Evolutionary conservation across 2,113 vertebrate species (phyloP).

Genomic region (Strix aluco): DNA sequence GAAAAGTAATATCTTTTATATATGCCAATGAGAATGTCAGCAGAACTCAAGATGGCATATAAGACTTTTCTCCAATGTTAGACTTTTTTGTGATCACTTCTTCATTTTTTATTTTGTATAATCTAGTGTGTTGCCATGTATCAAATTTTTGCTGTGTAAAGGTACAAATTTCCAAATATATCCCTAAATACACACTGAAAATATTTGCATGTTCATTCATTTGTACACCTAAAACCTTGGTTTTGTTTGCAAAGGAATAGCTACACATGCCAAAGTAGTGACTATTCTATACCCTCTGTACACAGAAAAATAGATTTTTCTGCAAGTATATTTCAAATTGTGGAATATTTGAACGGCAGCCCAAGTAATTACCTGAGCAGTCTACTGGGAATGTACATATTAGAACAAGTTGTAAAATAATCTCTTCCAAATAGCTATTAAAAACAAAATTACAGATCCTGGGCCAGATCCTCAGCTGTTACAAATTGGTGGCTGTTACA

Average conservation of each 20-base stretch:
- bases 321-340: conserved; percentile 29
- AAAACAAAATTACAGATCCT: conserved; percentile 51
- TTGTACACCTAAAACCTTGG: background rate
- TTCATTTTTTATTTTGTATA: background rate
- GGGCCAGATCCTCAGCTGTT: conserved; percentile 56
- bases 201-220: background rate
- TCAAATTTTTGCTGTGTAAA: background rate
- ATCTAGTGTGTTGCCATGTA: background rate
- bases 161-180: background rate
- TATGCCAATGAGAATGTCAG: background rate
- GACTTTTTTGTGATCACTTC: background rate
- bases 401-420: conserved; percentile 64
- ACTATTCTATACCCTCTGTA: background rate
- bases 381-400: conserved; percentile 40
- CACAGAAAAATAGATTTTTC: conserved; percentile 39
- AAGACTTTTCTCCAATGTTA: background rate
- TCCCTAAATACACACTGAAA: background rate
- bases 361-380: conserved; percentile 57
- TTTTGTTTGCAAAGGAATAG: background rate
- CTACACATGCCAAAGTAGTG: background rate
- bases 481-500: conserved; percentile 53
- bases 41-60: background rate
- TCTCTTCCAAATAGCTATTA: conserved; percentile 59
- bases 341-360: conserved; percentile 43
- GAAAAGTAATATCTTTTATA: background rate